Evolutionary conservation across 2,888 invertebrate genomes (phyloP), one percentile per base, ranked within the genome.

Genomic region (Corbicula japonica): DNA sequence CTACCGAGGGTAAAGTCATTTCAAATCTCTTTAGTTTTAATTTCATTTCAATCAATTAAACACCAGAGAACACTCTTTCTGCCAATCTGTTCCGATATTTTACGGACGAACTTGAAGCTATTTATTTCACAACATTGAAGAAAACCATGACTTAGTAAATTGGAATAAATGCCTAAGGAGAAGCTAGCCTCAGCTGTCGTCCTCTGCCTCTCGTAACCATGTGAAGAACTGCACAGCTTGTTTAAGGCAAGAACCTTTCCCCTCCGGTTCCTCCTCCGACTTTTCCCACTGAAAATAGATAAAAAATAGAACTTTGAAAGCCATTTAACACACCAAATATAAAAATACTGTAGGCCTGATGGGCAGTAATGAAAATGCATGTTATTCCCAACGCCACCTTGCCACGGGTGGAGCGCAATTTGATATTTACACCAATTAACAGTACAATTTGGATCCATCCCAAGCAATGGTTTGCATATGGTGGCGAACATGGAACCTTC

Each of bases 201-300:
- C 91, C 56, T 91, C 92, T 2, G 90, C 90, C 69, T 92, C 91
- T 60, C 86, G 77, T 52, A 93, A 80, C 92, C 92, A 93, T 3
- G 90, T 89, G 74, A 92, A 92, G 87, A 93, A 93, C 85, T 96
- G 95, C 73, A 96, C 96, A 82, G 97, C 95, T 88, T 96, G 96
- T 93, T 95, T 96, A 87, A 96, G 93, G 89, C 96, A 96, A 50
- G 97, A 96, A 86, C 96, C 96, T 95, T 97, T 97, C 90, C 97
- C 97, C 91, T 96, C 96, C 62, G 95, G 95, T 91, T 97, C 97
- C 89, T 96, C 96, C 61, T 95, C 95, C 83, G 96, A 96, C 26
- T 77, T 86, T 87, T 96, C 96, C 98, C 98, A 98, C 70, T 87
- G 84, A 60, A 97, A 66, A 38, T 26, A 1, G 46, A 62, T 12